A percentile compares a stretch with the other conserved stretches of the same genome.
Conservation (phyloP, 2,113 vertebrate species). For the Stegostoma tigrinum region DNA sequence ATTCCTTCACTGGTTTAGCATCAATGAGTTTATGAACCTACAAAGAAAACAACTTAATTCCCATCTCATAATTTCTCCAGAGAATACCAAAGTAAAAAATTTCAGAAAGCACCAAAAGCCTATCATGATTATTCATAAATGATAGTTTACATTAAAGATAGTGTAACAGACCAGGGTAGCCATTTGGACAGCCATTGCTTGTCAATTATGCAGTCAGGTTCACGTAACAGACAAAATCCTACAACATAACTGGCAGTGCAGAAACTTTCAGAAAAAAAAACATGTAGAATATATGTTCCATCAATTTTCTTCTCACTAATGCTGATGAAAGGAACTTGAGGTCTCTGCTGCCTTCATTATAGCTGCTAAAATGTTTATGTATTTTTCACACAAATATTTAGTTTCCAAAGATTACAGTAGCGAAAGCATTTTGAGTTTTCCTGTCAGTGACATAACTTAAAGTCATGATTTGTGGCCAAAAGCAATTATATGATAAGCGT, state of each 20-base stretch:
- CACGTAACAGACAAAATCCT: background rate
- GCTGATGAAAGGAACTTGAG: background rate
- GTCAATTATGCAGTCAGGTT: background rate
- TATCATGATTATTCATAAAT: background rate
- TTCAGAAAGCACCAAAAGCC: background rate
- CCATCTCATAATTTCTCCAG: background rate
- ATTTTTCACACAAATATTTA: background rate
- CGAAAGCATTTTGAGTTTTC: background rate
- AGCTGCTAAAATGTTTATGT: background rate
- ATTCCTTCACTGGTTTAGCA: background rate
- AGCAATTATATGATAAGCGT: background rate
- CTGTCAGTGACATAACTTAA: background rate
- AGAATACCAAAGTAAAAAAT: background rate
- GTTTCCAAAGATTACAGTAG: background rate
- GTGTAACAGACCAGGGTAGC: background rate
- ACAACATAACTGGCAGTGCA: background rate
- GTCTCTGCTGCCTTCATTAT: background rate
- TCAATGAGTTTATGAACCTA: conserved; percentile 26
- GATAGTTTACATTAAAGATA: background rate
- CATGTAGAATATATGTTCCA: background rate
- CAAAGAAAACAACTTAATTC: background rate
- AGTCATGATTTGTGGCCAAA: background rate
- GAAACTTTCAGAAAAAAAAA: background rate
- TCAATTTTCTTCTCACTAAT: background rate
- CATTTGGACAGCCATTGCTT: background rate